Conservation (phyloP, 92 coral and sea anemone genomes). For the Siderastrea siderea region DNA sequence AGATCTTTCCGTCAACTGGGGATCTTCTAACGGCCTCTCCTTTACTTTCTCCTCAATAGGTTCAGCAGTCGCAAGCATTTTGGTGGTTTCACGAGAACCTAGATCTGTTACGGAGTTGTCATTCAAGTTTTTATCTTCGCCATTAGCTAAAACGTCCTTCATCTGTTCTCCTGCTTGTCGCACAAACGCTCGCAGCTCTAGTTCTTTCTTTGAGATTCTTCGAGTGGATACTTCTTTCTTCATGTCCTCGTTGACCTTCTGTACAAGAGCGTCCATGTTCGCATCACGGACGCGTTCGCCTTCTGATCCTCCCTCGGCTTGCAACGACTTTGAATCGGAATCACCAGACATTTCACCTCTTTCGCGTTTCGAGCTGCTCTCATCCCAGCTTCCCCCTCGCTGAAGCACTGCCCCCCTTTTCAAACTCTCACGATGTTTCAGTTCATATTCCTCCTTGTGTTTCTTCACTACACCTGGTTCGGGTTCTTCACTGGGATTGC, state of each 20-base stretch:
- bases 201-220: constrained; percentile 33
- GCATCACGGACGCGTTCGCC: background rate
- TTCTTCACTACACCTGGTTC: constrained; percentile 79
- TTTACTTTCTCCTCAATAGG: constrained; percentile 21
- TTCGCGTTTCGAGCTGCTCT: constrained; percentile 19
- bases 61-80: background rate
- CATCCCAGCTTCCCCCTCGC: constrained; percentile 25
- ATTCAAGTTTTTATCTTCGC: background rate
- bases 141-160: background rate
- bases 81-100: background rate
- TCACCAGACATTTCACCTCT: background rate
- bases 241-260: constrained; percentile 72
- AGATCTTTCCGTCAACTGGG: background rate
- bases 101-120: background rate
- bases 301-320: background rate
- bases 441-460: constrained; percentile 55
- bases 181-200: constrained; percentile 9
- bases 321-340: background rate
- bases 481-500: constrained; percentile 58
- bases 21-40: background rate
- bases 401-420: constrained; percentile 16
- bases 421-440: constrained; percentile 39
- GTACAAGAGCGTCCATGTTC: constrained; percentile 34
- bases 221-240: constrained; percentile 44
- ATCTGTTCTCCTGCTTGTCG: constrained; percentile 17